phyloP scores from a whole-genome alignment of 2,888 invertebrate genomes.

The Polymixis flavicincta region DNA sequence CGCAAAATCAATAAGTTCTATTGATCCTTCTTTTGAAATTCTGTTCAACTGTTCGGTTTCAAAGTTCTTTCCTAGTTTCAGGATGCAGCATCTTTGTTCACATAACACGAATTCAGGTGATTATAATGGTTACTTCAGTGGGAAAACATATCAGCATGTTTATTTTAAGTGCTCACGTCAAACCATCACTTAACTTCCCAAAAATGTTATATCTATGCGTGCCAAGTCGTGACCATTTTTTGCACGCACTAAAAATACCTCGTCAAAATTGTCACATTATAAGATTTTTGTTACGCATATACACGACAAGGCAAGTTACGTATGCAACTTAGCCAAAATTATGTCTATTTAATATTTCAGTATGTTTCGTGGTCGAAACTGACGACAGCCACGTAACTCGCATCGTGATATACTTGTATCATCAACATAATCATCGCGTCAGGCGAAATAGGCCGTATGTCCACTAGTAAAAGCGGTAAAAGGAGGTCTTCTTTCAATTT shows the following conservation, averaged over 20 bases:
- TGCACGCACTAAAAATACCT: not conserved
- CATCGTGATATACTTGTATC: conserved; percentile 40
- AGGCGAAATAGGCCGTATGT: conserved; percentile 19
- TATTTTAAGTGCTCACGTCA: not conserved
- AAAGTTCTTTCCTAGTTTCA: not conserved
- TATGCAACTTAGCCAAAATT: conserved; percentile 13
- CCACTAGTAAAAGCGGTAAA: conserved; percentile 3
- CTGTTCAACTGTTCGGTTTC: not conserved
- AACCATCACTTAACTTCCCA: not conserved
- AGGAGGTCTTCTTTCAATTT: conserved; percentile 24
- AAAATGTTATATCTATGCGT: not conserved
- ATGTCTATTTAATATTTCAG: conserved; percentile 12
- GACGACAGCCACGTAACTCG: conserved; percentile 30
- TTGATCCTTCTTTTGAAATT: too few species aligned
- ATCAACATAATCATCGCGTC: conserved; percentile 20
- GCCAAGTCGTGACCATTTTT: not conserved
- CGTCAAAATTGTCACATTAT: conserved; percentile 3
- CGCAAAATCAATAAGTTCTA: not conserved
- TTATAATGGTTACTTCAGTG: too few species aligned
- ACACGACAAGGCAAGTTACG: conserved; percentile 2
- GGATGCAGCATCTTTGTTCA: not conserved
- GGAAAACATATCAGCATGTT: too few species aligned
- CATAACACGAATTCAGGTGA: too few species aligned
- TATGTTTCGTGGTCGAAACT: conserved; percentile 13
- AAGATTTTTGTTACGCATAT: conserved; percentile 4